Evolutionary conservation across 2,113 vertebrate species (phyloP).

Genomic region (Urocolius indicus): DNA sequence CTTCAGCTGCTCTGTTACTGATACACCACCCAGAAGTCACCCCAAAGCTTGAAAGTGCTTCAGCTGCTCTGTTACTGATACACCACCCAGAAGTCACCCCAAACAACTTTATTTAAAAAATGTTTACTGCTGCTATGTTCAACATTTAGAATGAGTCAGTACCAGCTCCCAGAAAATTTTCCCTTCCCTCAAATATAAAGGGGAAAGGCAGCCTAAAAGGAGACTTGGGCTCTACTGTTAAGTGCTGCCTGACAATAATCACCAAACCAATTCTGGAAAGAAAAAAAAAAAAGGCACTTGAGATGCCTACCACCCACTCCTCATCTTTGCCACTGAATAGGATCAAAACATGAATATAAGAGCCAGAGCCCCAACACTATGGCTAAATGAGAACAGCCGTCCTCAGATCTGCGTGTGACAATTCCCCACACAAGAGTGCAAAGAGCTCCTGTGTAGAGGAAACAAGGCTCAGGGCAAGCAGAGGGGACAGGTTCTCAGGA

Average conservation of each 20-base stretch:
- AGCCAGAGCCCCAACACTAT: not conserved
- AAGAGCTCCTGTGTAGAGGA: not conserved
- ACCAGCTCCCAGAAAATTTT: not conserved
- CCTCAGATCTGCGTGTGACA: accelerated
- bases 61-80: not conserved
- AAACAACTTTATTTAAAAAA: slow-evolving; percentile 25
- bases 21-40: no score
- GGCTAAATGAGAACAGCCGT: not conserved
- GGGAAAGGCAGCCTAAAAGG: not conserved
- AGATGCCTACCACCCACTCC: not conserved
- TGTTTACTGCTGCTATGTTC: slow-evolving; percentile 2
- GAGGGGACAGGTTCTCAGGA: not conserved
- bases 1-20: not conserved
- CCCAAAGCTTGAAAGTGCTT: slow-evolving; percentile 6
- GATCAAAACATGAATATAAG: slow-evolving; percentile 15
- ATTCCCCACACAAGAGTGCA: not conserved
- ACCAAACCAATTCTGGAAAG: not conserved
- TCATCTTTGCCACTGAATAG: not conserved
- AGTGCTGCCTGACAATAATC: not conserved
- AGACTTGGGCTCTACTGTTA: not conserved
- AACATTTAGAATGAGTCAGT: slow-evolving; percentile 3
- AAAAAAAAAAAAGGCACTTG: not conserved
- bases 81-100: not conserved
- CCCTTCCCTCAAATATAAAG: not conserved
- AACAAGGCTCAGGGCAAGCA: not conserved